Conservation (phyloP, 2,113 vertebrate species). For the Pogona vitticeps region DNA sequence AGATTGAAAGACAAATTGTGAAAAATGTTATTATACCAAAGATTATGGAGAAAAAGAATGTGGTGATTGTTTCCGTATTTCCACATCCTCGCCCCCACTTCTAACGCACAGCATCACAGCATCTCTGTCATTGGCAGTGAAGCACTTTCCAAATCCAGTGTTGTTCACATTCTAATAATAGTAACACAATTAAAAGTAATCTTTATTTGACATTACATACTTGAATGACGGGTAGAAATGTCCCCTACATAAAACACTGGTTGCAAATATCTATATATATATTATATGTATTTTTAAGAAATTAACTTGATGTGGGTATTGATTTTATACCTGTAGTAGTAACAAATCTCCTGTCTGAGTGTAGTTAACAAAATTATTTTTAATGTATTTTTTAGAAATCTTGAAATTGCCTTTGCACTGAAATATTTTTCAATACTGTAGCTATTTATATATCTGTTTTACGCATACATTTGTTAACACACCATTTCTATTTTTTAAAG, state of each 20-base stretch:
- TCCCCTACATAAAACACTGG: conserved; percentile 66
- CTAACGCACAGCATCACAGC: background rate
- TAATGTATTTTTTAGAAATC: conserved; percentile 82
- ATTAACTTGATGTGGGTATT: conserved; percentile 60
- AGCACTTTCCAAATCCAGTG: conserved; percentile 56
- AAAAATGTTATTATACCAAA: conserved; percentile 70
- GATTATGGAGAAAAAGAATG: conserved; percentile 31
- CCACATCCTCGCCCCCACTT: background rate
- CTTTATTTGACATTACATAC: conserved; percentile 51
- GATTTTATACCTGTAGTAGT: conserved; percentile 65
- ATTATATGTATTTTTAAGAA: conserved; percentile 70
- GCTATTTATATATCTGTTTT: conserved; percentile 79
- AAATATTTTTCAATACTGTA: conserved; percentile 82
- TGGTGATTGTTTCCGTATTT: conserved; percentile 13
- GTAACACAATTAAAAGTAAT: conserved; percentile 15
- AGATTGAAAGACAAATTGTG: conserved; percentile 11
- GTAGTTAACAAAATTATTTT: conserved; percentile 78
- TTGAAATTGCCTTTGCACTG: conserved; percentile 81
- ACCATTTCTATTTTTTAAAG: conserved; percentile 76
- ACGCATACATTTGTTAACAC: conserved; percentile 74
- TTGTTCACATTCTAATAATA: conserved; percentile 29
- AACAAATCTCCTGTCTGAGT: conserved; percentile 68
- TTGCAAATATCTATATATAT: conserved; percentile 18
- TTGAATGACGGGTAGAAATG: conserved; percentile 43
- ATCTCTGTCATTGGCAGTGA: conserved; percentile 44